Evolutionary conservation across 2,888 invertebrate genomes (phyloP).

Genomic region (Drosophila affinis): DNA sequence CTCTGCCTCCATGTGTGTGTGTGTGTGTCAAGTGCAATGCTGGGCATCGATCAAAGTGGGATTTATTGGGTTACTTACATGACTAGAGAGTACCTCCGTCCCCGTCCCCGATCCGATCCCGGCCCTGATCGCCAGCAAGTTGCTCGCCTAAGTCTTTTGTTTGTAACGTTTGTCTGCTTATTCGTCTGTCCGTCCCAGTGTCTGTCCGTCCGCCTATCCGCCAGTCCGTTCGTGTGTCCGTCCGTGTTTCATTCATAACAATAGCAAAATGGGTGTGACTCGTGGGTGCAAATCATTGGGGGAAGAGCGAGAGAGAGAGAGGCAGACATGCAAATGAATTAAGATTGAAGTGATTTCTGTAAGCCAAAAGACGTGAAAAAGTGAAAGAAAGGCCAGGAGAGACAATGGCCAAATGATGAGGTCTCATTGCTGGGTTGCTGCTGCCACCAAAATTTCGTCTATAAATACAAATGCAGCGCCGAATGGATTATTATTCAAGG

Average conservation of each 20-base stretch:
- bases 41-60: slow-evolving; percentile 70
- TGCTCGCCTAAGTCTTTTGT: slow-evolving; percentile 77
- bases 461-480: slow-evolving; percentile 77
- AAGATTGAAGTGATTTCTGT: slow-evolving; percentile 52
- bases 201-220: neutral
- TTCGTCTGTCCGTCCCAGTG: slow-evolving; percentile 11
- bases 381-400: slow-evolving; percentile 71
- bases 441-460: slow-evolving; percentile 52
- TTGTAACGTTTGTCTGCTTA: slow-evolving; percentile 42
- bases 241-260: slow-evolving; percentile 65
- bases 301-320: slow-evolving; percentile 46
- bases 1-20: slow-evolving; percentile 6
- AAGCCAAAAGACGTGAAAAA: slow-evolving; percentile 60
- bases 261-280: slow-evolving; percentile 73
- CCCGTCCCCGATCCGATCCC: slow-evolving; percentile 6
- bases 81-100: slow-evolving; percentile 38
- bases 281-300: slow-evolving; percentile 75
- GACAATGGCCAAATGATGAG: slow-evolving; percentile 49
- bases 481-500: slow-evolving; percentile 78
- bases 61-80: slow-evolving; percentile 77
- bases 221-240: slow-evolving; percentile 5
- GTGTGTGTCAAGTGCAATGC: slow-evolving; percentile 73
- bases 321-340: slow-evolving; percentile 72
- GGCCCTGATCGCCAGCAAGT: slow-evolving; percentile 45
- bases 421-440: slow-evolving; percentile 35